A percentile compares a stretch with the other conserved stretches of the same genome.
These are phyloP conservation scores for Drosophila parabipectinata DNA, from an alignment of 1,140 invertebrate genomes.

Conservation along the genomic window DNA sequence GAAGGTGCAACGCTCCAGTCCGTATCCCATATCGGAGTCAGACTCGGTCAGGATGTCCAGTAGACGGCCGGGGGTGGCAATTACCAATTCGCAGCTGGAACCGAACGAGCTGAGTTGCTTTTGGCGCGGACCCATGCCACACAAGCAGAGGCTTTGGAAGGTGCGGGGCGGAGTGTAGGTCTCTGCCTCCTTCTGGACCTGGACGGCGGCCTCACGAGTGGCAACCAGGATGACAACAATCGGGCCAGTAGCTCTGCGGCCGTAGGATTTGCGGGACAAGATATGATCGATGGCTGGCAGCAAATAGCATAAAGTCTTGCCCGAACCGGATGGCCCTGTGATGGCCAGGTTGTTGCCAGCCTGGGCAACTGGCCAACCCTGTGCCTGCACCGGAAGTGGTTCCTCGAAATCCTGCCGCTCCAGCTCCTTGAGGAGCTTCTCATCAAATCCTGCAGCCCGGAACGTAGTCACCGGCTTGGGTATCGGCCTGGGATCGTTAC, in stretches of 20 bases:
- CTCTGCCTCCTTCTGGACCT: constrained; percentile 94
- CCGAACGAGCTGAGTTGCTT: constrained; percentile 91
- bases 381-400: constrained; percentile 93
- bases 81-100: constrained; percentile 92
- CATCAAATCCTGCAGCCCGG: neutral
- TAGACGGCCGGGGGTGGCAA: constrained; percentile 96
- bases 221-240: constrained; percentile 95
- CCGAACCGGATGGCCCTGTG: constrained; percentile 83
- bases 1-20: constrained; percentile 92
- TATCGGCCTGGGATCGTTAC: neutral
- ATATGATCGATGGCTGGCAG: constrained; percentile 94
- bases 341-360: constrained; percentile 90
- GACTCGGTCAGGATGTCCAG: constrained; percentile 96
- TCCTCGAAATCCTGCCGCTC: constrained; percentile 87
- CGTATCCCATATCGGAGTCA: constrained; percentile 90
- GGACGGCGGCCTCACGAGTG: constrained; percentile 95
- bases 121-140: constrained; percentile 95
- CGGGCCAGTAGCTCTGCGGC: constrained; percentile 90
- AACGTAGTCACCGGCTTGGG: constrained; percentile 10
- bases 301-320: constrained; percentile 91
- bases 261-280: constrained; percentile 90
- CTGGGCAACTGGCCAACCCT: constrained; percentile 94
- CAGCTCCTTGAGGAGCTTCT: neutral
- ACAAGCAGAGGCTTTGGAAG: constrained; percentile 93
- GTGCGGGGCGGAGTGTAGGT: constrained; percentile 91